phyloP scores from a whole-genome alignment of 1,140 invertebrate genomes.

The Pseudomyrmex pallidus region DNA sequence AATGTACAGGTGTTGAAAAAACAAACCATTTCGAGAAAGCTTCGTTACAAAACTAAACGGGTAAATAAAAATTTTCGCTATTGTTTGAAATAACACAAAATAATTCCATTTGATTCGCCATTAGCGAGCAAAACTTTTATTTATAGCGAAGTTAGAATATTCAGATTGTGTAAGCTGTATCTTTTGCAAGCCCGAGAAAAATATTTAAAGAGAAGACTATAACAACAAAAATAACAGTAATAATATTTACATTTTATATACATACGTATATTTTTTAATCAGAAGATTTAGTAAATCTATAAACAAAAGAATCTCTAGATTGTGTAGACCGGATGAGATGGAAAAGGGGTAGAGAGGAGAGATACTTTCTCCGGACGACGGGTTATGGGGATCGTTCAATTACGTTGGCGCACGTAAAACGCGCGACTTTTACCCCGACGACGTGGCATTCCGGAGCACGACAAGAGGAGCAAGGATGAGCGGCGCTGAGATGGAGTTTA shows the following conservation, averaged over 20 bases:
- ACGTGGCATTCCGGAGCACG: not conserved
- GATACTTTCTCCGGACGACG: not conserved
- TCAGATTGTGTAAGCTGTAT: constrained; percentile 32
- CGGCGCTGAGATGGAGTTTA: constrained; percentile 35
- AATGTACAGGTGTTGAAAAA: not conserved
- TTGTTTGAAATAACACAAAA: not conserved
- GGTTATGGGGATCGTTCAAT: constrained; percentile 46
- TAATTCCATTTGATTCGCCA: not conserved
- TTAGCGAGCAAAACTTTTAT: not conserved
- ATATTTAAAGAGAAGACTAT: constrained; percentile 51
- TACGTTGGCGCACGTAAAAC: constrained; percentile 64
- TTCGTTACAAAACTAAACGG: no score
- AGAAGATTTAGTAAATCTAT: no score
- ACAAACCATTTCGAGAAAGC: no score
- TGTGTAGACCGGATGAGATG: not conserved
- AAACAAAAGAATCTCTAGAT: no score
- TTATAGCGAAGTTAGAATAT: constrained; percentile 23
- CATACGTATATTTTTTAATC: no score
- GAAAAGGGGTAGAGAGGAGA: not conserved
- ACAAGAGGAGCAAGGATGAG: not conserved
- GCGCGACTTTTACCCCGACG: constrained; percentile 62
- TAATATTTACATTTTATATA: no score
- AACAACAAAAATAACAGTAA: not conserved
- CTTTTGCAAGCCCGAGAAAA: not conserved
- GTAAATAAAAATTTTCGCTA: not conserved